Base-by-base conservation (phyloP, 2,113 vertebrate species). In the Trachemys scripta region DNA sequence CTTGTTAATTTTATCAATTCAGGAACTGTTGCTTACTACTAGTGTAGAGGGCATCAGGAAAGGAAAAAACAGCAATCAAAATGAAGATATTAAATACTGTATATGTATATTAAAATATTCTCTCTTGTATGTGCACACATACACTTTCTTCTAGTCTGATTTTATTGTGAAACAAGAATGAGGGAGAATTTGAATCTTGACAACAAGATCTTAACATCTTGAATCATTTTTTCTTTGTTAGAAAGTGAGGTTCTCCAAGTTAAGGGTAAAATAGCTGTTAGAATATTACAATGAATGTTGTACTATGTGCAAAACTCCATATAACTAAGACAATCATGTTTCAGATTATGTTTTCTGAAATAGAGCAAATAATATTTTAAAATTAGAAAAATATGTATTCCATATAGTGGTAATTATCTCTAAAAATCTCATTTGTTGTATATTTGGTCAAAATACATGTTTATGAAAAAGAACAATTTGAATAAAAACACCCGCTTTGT, bases 41-140 rank as follows among this genome's bases (percentile, higher is more conserved):
- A 97, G 96, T 89, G 95, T 57, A 85, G 94, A 98, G 97, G 96
- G 90, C 97, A 96, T 90, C 96, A 95, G 90, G 96, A 96, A 97
- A 98, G 95, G 96, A 97, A 94, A 59, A 98, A 98, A 98, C 93
- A 97, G 96, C 94, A 96, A 97, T 96, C 97, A 96, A 98, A 96
- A 96, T 19, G 92, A 92, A 97, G 96, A 97, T 93, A 97, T 94
- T 97, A 86, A 97, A 91, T 56, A 80, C 94, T 91, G 27, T 22
- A 86, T 89, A 97, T 56, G 87, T n/a, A 65, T 31, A 89, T 5
- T 82, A 57, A 84, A 92, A 90, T 65, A 84, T 57, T 80, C 8
- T 92, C 78, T 96, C 57, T 59, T 2, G 83, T 51, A 90, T 2
- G 92, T 5, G 93, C 3, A 88, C 9, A 91, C 8, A 90, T 0